Conservation (phyloP, 1,140 invertebrate genomes). For the Ceratosolen fusciceps region DNA sequence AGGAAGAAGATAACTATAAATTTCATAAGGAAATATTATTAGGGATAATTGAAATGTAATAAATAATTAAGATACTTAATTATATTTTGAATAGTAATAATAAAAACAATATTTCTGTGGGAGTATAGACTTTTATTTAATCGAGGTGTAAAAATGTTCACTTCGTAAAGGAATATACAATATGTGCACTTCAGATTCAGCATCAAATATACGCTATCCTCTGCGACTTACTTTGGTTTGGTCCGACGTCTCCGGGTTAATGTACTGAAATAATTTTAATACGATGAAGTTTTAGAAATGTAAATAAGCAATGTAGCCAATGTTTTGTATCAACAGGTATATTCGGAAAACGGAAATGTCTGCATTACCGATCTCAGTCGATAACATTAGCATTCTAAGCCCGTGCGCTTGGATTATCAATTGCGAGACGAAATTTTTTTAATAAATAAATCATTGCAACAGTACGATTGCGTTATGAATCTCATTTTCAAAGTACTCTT, state of each 20-base stretch:
- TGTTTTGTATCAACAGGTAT: conserved; percentile 21
- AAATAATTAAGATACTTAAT: too few species aligned
- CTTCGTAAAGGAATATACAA: conserved; percentile 64
- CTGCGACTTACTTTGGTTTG: conserved; percentile 62
- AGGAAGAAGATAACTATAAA: too few species aligned
- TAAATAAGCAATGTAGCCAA: not conserved
- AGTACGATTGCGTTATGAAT: too few species aligned
- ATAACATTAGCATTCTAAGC: too few species aligned
- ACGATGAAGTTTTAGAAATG: conserved; percentile 22
- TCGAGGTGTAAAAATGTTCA: conserved; percentile 66
- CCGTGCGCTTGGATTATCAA: too few species aligned
- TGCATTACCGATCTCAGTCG: conserved; percentile 45
- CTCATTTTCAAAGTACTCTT: too few species aligned
- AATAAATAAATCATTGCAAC: too few species aligned
- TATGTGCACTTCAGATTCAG: conserved; percentile 63
- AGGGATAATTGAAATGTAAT: too few species aligned
- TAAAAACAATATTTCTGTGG: conserved; percentile 30
- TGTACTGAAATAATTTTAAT: conserved; percentile 69
- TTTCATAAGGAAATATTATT: too few species aligned
- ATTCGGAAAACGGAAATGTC: conserved; percentile 25
- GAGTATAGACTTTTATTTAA: conserved; percentile 66
- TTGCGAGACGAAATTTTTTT: too few species aligned
- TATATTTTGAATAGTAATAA: conserved; percentile 44
- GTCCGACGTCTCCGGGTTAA: conserved; percentile 67
- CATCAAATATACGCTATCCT: conserved; percentile 52